phyloP scores from a whole-genome alignment of 1,140 invertebrate genomes.

The Marisa cornuarietis region DNA sequence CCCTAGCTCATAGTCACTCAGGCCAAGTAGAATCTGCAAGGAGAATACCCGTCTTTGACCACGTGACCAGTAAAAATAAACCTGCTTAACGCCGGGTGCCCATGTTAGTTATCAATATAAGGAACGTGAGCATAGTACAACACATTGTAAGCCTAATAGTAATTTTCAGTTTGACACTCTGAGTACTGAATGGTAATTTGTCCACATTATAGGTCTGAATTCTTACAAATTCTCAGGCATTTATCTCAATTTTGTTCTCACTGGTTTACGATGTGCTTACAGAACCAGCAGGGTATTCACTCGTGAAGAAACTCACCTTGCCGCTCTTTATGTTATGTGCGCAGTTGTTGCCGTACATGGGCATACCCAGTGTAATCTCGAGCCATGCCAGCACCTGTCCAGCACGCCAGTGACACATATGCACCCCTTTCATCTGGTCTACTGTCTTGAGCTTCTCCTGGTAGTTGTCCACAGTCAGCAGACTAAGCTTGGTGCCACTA shows the following conservation, averaged over 20 bases:
- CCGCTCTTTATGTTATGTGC: slow-evolving; percentile 94
- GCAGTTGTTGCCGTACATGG: slow-evolving; percentile 87
- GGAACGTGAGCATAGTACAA: too few species aligned
- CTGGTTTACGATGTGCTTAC: too few species aligned
- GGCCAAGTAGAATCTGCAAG: slow-evolving; percentile 83
- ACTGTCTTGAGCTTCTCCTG: slow-evolving; percentile 82
- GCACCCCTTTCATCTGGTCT: slow-evolving; percentile 84
- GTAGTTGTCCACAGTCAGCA: slow-evolving; percentile 82
- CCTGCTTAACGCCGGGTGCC: too few species aligned
- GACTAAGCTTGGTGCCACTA: slow-evolving; percentile 38
- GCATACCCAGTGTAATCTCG: slow-evolving; percentile 91
- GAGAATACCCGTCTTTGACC: too few species aligned
- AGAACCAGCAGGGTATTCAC: neutral
- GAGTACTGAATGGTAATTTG: too few species aligned
- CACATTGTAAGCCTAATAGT: too few species aligned
- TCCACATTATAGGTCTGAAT: too few species aligned
- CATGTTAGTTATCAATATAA: too few species aligned
- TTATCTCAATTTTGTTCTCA: too few species aligned
- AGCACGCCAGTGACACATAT: slow-evolving; percentile 91
- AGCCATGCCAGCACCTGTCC: slow-evolving; percentile 93
- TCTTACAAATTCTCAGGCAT: too few species aligned
- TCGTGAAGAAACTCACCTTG: slow-evolving; percentile 73
- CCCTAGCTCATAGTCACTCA: slow-evolving; percentile 88
- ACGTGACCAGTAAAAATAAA: too few species aligned
- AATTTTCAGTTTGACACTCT: too few species aligned